These are phyloP conservation scores for Monodelphis domestica DNA, from an alignment of 2,797 vertebrate genomes.

Conservation along the genomic window DNA sequence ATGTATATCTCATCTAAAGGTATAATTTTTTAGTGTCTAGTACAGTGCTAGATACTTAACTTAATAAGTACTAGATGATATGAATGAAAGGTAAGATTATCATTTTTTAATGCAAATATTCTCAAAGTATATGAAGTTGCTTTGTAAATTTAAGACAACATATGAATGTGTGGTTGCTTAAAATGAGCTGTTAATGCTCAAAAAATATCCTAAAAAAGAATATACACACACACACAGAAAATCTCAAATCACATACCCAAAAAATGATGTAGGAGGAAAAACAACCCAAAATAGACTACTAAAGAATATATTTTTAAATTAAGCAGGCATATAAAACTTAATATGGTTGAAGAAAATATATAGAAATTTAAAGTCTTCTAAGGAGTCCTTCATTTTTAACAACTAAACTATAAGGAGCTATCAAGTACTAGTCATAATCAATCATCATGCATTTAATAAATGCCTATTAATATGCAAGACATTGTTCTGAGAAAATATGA, in stretches of 20 bases:
- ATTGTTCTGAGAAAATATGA: background rate
- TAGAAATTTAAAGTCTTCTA: constrained; percentile 14
- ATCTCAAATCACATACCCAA: background rate
- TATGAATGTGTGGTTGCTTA: constrained; percentile 14
- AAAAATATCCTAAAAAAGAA: background rate
- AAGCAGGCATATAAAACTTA: background rate
- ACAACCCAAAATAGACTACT: constrained; percentile 26
- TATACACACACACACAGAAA: background rate
- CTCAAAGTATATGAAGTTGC: constrained; percentile 22
- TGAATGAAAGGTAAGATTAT: background rate
- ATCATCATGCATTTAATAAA: background rate
- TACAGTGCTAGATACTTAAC: constrained; percentile 8
- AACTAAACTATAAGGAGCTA: background rate
- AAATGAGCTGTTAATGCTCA: background rate
- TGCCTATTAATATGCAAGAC: background rate
- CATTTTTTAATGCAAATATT: constrained; percentile 20
- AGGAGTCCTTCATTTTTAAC: constrained; percentile 41
- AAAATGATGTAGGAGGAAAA: constrained; percentile 17
- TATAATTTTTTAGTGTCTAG: background rate
- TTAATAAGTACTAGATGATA: constrained; percentile 10
- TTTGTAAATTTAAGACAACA: constrained; percentile 10
- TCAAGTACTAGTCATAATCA: background rate
- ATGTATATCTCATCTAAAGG: background rate
- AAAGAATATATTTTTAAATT: constrained; percentile 10
- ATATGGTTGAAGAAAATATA: background rate